These are phyloP conservation scores for Zaprionus kolodkinae DNA, from an alignment of 1,140 invertebrate genomes.

Conservation along the genomic window DNA sequence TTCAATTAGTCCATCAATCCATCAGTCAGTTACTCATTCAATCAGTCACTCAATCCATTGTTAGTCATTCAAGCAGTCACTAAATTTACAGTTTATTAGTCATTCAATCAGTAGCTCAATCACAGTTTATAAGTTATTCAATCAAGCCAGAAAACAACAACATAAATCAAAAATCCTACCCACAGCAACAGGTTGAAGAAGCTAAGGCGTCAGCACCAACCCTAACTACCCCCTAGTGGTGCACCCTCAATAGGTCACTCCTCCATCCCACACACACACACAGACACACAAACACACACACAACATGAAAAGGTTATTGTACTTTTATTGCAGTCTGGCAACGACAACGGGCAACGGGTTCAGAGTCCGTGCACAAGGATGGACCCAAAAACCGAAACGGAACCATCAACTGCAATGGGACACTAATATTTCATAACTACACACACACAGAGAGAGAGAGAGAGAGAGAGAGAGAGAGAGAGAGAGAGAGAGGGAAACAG, in stretches of 20 bases:
- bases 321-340: slow-evolving; percentile 39
- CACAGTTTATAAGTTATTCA: slow-evolving; percentile 3
- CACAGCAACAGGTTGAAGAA: slow-evolving; percentile 62
- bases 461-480: no score
- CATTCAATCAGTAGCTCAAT: slow-evolving; percentile 14
- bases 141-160: neutral
- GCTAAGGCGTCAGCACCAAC: neutral
- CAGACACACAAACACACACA: neutral
- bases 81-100: neutral
- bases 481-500: no score
- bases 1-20: slow-evolving; percentile 16
- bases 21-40: slow-evolving; percentile 11
- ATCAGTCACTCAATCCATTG: slow-evolving; percentile 13
- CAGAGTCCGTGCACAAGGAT: slow-evolving; percentile 59
- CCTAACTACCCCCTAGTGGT: neutral
- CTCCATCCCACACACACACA: no score
- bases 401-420: slow-evolving; percentile 42
- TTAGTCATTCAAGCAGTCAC: slow-evolving; percentile 7
- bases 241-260: neutral
- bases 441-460: no score
- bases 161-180: neutral
- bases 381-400: slow-evolving; percentile 32
- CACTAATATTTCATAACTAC: slow-evolving; percentile 56
- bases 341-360: slow-evolving; percentile 29
- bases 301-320: slow-evolving; percentile 56